A percentile compares a stretch with the other conserved stretches of the same genome.
phyloP scores from a whole-genome alignment of 2,888 invertebrate species.

The Plebejus argus region DNA sequence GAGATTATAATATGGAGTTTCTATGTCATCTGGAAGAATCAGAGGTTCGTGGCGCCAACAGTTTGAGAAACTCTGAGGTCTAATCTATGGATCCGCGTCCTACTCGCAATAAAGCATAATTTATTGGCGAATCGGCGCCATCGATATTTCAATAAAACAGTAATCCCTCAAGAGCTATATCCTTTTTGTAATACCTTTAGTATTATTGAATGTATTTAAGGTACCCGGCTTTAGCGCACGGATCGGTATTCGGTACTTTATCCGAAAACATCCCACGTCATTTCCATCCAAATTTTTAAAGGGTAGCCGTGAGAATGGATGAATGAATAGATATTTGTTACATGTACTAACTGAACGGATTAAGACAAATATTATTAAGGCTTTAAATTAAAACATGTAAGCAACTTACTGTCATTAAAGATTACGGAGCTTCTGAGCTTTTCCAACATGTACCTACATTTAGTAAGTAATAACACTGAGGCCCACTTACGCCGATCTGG shows the following conservation, averaged over 20 bases:
- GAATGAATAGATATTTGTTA: neutral
- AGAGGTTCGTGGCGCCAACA: neutral
- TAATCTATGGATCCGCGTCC: neutral
- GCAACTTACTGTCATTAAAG: no score
- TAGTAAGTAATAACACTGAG: no score
- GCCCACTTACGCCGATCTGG: no score
- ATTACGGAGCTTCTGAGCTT: no score
- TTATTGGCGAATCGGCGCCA: constrained; percentile 12
- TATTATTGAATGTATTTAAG: constrained; percentile 6
- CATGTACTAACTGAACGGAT: neutral
- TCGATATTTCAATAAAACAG: constrained; percentile 23
- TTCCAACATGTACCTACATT: no score
- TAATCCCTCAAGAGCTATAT: constrained; percentile 5
- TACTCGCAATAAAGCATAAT: neutral
- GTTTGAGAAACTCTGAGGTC: neutral
- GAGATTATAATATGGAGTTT: neutral
- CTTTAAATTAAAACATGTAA: no score
- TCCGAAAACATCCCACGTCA: neutral
- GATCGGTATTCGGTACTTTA: neutral
- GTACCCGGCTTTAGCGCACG: constrained; percentile 8
- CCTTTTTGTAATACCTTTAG: neutral
- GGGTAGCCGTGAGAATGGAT: neutral
- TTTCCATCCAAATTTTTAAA: neutral
- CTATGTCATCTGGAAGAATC: neutral
- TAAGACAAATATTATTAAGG: no score